Base-by-base conservation (phyloP, 2,888 invertebrate species). In the Cetonia aurata region DNA sequence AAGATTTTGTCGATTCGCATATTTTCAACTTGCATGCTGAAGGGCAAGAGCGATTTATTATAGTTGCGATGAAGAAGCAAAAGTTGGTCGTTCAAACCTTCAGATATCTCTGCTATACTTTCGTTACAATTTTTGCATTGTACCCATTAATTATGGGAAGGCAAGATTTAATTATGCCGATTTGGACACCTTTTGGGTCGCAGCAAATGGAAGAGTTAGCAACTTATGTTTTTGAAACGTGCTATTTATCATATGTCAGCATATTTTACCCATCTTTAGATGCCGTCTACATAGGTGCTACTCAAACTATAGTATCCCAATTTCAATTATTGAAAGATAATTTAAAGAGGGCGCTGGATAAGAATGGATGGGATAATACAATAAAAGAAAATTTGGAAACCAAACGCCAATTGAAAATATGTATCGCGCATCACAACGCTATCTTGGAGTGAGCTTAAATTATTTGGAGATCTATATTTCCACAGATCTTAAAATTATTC, bases 311-410 rank as follows among this genome's bases (percentile, higher is more conserved):
- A n/a, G 17, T 12, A 10, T 48, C 15, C 2, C 48, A 48, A n/a
- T 15, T 48, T 8, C 48, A 48, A 15, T 15, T 48, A 48, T 48
- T 48, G n/a, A 48, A 48, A 48, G 48, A 48, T n/a, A 48, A 48
- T n/a, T 48, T 48, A 4, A 17, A 48, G n/a, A 13, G 17, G 3
- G 48, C 48, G 13, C 1, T 17, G 13, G n/a, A 48, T n/a, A 48
- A 8, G 8, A 48, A n/a, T 13, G 48, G 4, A 13, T 13, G 17
- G 17, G 48, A 48, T 48, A 8, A 8, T n/a, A 17, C 48, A 8
- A 6, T 48, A 17, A 13, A n/a, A 48, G 48, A 48, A 48, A 48
- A 37, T 37, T 1, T 48, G 3, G 17, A 48, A 17, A 48, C 17
- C 48, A 13, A 48, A 17, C 13, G 17, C 6, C 48, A 8, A 48